Evolutionary conservation across 1,140 invertebrate genomes (phyloP), one percentile per base, ranked within the genome.

Genomic region (Luehdorfia chinensis): DNA sequence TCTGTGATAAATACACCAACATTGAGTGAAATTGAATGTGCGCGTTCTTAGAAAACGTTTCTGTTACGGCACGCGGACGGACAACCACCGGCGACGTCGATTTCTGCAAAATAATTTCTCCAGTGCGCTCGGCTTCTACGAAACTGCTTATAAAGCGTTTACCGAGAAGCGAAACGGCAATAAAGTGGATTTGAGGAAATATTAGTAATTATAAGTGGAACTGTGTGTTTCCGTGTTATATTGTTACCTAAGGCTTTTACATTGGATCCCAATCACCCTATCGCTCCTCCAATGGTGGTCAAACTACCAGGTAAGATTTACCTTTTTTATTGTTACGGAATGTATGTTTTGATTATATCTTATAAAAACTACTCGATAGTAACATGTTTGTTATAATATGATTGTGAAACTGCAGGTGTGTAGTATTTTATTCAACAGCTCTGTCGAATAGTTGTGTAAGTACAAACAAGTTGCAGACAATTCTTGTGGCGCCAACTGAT

Each of bases 51-150:
- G 78, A 79, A 80, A 62, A 70, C 64, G 63, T 74, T 69, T 78
- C 76, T 75, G 72, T 64, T 45, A 65, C 70, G 65, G 64, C 63
- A 72, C 65, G 69, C 71, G 63, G 64, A 65, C 69, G 50, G 53
- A 55, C 68, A 44, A 54, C 61, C 64, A 67, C 59, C 64, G 52
- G 55, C 75, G 66, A 67, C 64, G 65, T 68, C 64, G 64, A 66
- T 79, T 83, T 75, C 78, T 76, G 77, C 78, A 80, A 85, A 85
- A 75, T 85, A 84, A 80, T 85, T 85, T 85, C 81, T 84, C 75
- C 71, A 52, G 71, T 77, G 68, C 70, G 67, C 59, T 72, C 66
- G 62, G 73, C 55, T 85, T 85, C 81, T 77, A 74, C 78, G 81
- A 83, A 84, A 79, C 81, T 69, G 75, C 71, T 75, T 83, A 69